A percentile compares a stretch with the other conserved stretches of the same genome.
These are phyloP conservation scores for Microtus oregoni DNA, from an alignment of 2,113 vertebrate species.

Conservation along the genomic window DNA sequence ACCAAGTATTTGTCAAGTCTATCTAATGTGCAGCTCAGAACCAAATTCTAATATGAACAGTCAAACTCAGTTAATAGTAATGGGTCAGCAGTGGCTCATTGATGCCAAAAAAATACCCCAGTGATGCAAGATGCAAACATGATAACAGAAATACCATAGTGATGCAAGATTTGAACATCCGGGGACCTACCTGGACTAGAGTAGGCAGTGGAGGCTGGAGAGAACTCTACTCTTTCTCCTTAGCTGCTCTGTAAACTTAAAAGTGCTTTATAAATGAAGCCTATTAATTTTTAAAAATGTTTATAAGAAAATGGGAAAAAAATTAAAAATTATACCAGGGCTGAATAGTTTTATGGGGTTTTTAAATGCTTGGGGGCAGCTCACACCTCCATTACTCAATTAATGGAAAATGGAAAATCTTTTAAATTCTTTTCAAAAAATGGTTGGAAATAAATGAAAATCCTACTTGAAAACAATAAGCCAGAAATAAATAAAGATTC, in stretches of 20 bases:
- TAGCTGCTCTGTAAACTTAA: background rate
- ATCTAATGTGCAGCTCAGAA: background rate
- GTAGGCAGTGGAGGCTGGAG: accelerated
- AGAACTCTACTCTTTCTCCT: background rate
- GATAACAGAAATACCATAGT: background rate
- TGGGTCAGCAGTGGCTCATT: background rate
- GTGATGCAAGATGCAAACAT: background rate
- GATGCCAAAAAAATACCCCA: background rate
- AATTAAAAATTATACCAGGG: background rate
- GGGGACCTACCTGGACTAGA: accelerated
- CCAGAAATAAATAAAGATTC: background rate
- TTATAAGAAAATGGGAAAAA: background rate
- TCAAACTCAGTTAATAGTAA: background rate
- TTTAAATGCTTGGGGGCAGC: background rate
- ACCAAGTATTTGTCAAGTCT: background rate
- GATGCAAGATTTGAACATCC: background rate
- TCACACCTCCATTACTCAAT: background rate
- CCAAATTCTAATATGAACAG: background rate
- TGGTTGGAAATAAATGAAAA: background rate
- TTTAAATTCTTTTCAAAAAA: background rate
- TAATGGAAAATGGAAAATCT: background rate
- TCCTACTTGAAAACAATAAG: background rate
- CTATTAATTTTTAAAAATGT: background rate
- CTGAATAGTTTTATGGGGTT: conserved; percentile 7
- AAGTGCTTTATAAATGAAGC: conserved; percentile 17